These are phyloP conservation scores for Thalassaphorura encarpata DNA, from an alignment of 1,140 invertebrate genomes.

Conservation along the genomic window DNA sequence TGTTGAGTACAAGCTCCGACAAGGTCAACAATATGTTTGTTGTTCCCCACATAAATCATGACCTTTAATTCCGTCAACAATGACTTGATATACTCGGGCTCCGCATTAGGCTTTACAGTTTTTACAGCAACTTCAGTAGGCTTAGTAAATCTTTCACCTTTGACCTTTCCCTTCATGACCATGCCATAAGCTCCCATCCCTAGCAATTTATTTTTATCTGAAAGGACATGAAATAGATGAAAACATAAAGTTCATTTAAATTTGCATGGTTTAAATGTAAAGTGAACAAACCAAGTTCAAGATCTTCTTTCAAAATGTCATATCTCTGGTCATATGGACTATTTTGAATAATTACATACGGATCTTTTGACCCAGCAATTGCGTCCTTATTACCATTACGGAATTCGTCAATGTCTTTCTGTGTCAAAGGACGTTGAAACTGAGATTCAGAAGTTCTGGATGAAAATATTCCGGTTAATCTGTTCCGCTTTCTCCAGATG, in stretches of 20 bases:
- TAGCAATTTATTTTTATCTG: background rate
- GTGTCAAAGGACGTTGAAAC: no score
- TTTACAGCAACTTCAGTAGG: slow-evolving; percentile 7
- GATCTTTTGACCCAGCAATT: no score
- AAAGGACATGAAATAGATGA: background rate
- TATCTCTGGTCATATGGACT: background rate
- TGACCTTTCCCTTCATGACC: background rate
- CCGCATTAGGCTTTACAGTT: slow-evolving; percentile 11
- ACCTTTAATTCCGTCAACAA: slow-evolving; percentile 15
- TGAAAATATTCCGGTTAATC: no score
- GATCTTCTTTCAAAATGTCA: background rate
- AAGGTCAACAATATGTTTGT: slow-evolving; percentile 5
- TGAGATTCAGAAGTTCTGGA: no score
- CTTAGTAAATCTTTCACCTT: background rate
- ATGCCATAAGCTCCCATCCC: slow-evolving; percentile 2
- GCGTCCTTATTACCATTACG: background rate
- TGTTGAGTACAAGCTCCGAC: slow-evolving; percentile 5
- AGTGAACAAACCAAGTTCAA: background rate
- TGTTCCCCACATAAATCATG: slow-evolving; percentile 10
- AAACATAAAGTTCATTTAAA: background rate
- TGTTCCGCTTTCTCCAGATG: no score
- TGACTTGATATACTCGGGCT: background rate
- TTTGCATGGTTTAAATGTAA: background rate
- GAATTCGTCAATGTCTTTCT: background rate
- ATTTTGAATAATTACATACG: no score